Conservation (phyloP, 2,888 invertebrate species). For the Drosophila monieri region DNA sequence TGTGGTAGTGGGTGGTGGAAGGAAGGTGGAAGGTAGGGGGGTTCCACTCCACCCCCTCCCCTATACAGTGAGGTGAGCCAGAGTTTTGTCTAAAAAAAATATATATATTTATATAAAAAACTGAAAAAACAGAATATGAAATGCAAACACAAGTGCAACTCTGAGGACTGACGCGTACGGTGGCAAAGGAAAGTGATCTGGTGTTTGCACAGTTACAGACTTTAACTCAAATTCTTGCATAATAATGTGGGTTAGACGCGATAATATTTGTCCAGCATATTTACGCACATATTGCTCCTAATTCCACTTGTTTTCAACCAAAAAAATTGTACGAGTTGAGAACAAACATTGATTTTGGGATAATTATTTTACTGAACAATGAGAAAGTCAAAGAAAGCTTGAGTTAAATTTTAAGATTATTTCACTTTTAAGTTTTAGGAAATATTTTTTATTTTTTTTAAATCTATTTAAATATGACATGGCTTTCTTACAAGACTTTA, state of each 20-base stretch:
- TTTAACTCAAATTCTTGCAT: slow-evolving; percentile 57
- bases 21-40: slow-evolving; percentile 20
- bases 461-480: too few relatives aligned
- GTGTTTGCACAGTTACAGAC: slow-evolving; percentile 63
- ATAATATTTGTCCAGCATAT: slow-evolving; percentile 48
- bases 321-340: slow-evolving; percentile 12
- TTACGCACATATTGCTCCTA: slow-evolving; percentile 51
- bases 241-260: slow-evolving; percentile 61
- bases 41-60: background rate
- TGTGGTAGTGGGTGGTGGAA: slow-evolving; percentile 31
- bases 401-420: too few relatives aligned
- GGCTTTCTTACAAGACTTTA: background rate
- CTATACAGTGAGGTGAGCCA: background rate
- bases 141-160: slow-evolving; percentile 72
- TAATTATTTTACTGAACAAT: slow-evolving; percentile 20
- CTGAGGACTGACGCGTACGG: slow-evolving; percentile 52
- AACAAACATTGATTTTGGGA: slow-evolving; percentile 18
- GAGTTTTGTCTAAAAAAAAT: slow-evolving; percentile 14
- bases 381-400: too few relatives aligned
- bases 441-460: background rate
- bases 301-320: slow-evolving; percentile 15
- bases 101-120: slow-evolving; percentile 34
- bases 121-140: slow-evolving; percentile 66
- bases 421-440: too few relatives aligned
- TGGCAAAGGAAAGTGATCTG: slow-evolving; percentile 47